phyloP scores from a whole-genome alignment of 2,113 vertebrate species.

The Myanophis thanlyinensis region DNA sequence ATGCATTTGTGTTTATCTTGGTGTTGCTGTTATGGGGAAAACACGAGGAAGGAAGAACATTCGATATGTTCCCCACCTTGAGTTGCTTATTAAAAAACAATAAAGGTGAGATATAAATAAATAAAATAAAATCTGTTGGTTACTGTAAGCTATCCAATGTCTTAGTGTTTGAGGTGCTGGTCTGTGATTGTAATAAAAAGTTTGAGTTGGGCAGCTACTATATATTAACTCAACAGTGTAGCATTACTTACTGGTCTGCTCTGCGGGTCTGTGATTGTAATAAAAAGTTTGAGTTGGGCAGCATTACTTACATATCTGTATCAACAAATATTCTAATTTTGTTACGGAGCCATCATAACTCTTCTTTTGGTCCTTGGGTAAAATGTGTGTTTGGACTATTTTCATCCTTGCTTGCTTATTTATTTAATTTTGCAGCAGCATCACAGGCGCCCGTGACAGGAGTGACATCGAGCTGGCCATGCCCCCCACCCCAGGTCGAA shows the following conservation, averaged over 20 bases:
- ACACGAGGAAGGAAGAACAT: neutral
- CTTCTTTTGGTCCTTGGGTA: neutral
- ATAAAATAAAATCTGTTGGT: neutral
- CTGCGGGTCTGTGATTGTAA: no score
- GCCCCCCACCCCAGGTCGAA: no score
- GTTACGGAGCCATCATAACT: neutral
- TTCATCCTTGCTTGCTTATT: neutral
- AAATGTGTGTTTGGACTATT: neutral
- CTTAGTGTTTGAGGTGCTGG: neutral
- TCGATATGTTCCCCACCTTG: neutral
- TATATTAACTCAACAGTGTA: no score
- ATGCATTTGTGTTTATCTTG: neutral
- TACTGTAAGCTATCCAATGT: neutral
- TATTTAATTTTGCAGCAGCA: neutral
- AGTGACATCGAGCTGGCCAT: no score
- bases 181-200: no score
- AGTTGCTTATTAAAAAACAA: neutral
- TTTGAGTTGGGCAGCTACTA: no score
- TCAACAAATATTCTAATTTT: neutral
- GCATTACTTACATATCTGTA: neutral
- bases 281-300: neutral
- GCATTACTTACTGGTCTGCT: neutral
- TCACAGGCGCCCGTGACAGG: no score
- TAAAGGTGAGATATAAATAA: neutral
- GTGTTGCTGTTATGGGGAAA: neutral